Conservation (phyloP, 2,797 vertebrate genomes). For the Philypnodon macrostomus region DNA sequence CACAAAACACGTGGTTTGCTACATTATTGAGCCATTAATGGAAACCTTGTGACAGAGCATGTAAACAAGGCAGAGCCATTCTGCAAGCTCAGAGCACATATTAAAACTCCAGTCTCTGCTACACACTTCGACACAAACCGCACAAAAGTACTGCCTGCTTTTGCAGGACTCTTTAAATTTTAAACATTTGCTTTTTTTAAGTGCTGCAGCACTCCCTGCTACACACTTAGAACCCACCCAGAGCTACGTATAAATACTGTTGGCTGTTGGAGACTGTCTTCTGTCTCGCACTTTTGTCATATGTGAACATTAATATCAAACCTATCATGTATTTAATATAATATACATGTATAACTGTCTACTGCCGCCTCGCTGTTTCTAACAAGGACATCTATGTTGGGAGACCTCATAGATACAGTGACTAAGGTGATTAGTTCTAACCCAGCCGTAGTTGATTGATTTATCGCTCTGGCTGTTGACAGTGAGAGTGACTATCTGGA, state of each 20-base stretch:
- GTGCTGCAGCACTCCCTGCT: neutral
- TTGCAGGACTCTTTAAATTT: constrained; percentile 20
- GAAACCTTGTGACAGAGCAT: constrained; percentile 67
- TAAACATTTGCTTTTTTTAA: constrained; percentile 16
- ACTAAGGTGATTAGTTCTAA: constrained; percentile 27
- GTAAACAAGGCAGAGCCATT: constrained; percentile 45
- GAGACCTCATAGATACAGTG: neutral
- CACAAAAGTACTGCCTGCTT: constrained; percentile 3
- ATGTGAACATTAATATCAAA: too few species aligned
- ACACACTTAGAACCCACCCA: too few species aligned
- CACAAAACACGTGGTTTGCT: constrained; percentile 62
- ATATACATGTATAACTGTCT: too few species aligned
- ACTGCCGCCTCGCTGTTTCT: neutral
- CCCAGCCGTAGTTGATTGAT: constrained; percentile 55
- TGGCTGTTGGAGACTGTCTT: too few species aligned
- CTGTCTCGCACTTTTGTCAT: too few species aligned
- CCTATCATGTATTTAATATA: too few species aligned
- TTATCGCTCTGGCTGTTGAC: constrained; percentile 52
- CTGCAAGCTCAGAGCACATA: constrained; percentile 21
- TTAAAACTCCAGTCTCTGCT: constrained; percentile 8
- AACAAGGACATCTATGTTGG: neutral
- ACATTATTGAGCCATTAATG: constrained; percentile 68
- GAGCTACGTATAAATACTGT: too few species aligned
- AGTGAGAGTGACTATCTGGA: constrained; percentile 39
- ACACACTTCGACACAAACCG: constrained; percentile 27